Conservation (phyloP, 2,113 vertebrate species). For the Polypterus bichir region DNA sequence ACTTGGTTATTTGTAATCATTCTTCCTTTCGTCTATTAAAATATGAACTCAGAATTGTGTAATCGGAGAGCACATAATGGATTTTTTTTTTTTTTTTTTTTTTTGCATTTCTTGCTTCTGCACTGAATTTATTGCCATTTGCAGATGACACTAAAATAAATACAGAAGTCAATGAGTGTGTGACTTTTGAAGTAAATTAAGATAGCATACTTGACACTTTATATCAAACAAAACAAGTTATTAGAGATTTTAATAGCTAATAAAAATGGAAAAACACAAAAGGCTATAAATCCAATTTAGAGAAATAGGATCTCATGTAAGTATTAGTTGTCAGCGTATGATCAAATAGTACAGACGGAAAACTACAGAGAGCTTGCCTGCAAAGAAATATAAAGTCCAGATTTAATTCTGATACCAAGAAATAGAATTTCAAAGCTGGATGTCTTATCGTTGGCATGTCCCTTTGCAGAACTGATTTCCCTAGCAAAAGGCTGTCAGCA, state of each 20-base stretch:
- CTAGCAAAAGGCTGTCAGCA: slow-evolving; percentile 98
- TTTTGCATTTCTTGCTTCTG: too few relatives aligned
- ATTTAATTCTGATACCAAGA: slow-evolving; percentile 99
- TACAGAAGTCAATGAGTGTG: slow-evolving; percentile 42
- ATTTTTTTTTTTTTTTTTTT: too few relatives aligned
- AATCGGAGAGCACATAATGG: too few relatives aligned
- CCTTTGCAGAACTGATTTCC: slow-evolving; percentile 98
- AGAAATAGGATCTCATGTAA: slow-evolving; percentile 61
- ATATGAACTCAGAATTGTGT: too few relatives aligned
- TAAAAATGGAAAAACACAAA: slow-evolving; percentile 55
- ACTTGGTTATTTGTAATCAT: too few relatives aligned
- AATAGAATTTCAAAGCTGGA: slow-evolving; percentile 99
- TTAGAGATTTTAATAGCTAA: slow-evolving; percentile 79
- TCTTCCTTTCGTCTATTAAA: too few relatives aligned
- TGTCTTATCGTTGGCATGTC: slow-evolving; percentile 94
- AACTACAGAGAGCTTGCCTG: slow-evolving; percentile 68
- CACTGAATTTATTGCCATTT: background rate
- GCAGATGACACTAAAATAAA: slow-evolving; percentile 15
- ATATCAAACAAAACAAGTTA: slow-evolving; percentile 32
- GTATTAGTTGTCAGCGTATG: slow-evolving; percentile 83
- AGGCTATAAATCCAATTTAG: slow-evolving; percentile 64
- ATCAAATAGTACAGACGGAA: slow-evolving; percentile 71
- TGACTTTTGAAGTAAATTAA: slow-evolving; percentile 5
- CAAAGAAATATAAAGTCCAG: slow-evolving; percentile 98
- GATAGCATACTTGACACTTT: slow-evolving; percentile 18